Conservation (phyloP, 2,797 vertebrate genomes). For the Microtus californicus region DNA sequence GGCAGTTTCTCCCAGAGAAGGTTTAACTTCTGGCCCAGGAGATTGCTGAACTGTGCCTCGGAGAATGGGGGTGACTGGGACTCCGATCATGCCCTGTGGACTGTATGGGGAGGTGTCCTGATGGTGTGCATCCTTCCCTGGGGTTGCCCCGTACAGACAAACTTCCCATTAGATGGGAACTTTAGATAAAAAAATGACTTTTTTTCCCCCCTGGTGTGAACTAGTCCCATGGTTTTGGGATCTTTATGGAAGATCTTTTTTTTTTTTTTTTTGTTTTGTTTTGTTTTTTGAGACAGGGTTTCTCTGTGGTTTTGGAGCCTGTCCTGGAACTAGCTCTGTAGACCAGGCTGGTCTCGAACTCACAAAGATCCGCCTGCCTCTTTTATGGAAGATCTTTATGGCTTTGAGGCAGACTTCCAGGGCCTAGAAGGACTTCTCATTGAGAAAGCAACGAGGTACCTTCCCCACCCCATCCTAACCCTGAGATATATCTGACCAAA, state of each 20-base stretch:
- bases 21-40: background rate
- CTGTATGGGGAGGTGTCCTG: background rate
- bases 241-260: no score
- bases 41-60: background rate
- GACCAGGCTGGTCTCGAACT: no score
- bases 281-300: no score
- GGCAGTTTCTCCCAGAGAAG: background rate
- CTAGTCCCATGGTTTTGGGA: background rate
- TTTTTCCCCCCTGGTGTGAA: no score
- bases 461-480: background rate
- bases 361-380: no score
- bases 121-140: background rate
- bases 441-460: background rate
- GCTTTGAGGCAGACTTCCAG: background rate
- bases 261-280: no score
- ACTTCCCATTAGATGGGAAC: background rate
- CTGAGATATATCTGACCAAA: background rate
- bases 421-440: background rate
- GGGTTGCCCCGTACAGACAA: background rate
- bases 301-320: no score
- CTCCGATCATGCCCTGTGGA: background rate
- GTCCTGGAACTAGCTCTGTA: no score
- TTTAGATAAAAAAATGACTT: no score
- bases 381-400: no score
- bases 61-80: background rate